Evolutionary conservation across 30 jellyfish, hydroid and myxozoan genomes (phyloP), one percentile per base, ranked within the genome.

Genomic region (Aurelia coerulea): DNA sequence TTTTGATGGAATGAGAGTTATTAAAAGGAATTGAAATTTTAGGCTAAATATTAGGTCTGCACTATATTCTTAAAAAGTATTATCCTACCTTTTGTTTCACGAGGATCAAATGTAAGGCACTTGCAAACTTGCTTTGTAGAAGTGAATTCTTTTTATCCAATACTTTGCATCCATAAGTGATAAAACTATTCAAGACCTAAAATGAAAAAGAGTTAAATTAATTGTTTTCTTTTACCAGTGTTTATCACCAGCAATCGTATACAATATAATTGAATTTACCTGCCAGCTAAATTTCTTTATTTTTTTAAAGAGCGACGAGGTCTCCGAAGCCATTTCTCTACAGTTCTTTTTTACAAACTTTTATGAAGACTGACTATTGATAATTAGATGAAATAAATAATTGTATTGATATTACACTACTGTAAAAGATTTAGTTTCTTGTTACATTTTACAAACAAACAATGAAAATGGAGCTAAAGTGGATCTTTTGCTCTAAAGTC

Each of bases 111-210:
- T 79, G 53, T 13, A 90, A 54, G 18, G 88, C 86, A 83, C 85
- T 82, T 19, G 97, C 97, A 84, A 90, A 90, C 81, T 90, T 90
- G 84, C 97, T 90, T 64, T 67, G 74, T 53, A 84, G 80, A 74
- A 90, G 65, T 65, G 60, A 64, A 35, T 59, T 66, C 58, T 86
- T 91, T 17, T 79, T 76, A 11, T 90, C 77, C 37, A 90, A 87
- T 6, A 78, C 63, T 65, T 74, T 79, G 90, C 97, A 90, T 4
- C 97, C 97, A 90, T 90, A 91, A 1, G 92, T 11, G 17, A 90
- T 60, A 58, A 90, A 90, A 7, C 88, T 39, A 39, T 65, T 52
- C 75, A 89, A 16, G 79, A 80, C 90, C 97, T 89, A 78, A 60
- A 11, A 81, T 69, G 69, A 14, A 39, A 19, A 34, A 29, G 10